These are phyloP conservation scores for Anas capensis DNA, from an alignment of 2,797 vertebrate species.

Conservation along the genomic window DNA sequence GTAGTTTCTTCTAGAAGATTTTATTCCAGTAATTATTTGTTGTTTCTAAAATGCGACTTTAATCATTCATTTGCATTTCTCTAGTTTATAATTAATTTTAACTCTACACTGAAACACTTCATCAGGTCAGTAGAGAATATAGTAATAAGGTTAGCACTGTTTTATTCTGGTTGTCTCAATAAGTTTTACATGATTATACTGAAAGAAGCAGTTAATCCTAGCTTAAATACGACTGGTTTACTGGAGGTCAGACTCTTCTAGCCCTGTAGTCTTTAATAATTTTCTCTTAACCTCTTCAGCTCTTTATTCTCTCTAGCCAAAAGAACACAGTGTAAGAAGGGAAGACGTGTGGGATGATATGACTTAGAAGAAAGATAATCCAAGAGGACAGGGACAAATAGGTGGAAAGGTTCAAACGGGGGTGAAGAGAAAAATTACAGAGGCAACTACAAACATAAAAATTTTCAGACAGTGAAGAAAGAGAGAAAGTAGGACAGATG, in stretches of 20 bases:
- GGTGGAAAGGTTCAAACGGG: background rate
- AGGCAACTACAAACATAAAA: background rate
- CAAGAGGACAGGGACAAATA: background rate
- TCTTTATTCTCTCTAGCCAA: background rate
- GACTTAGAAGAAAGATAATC: background rate
- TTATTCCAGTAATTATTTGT: background rate
- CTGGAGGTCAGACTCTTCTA: background rate
- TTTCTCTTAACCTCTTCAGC: conserved; percentile 20
- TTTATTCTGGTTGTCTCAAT: background rate
- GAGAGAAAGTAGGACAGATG: background rate
- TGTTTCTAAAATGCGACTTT: background rate
- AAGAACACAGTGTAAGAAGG: background rate
- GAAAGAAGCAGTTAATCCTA: conserved; percentile 31
- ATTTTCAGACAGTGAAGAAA: background rate
- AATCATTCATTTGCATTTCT: background rate
- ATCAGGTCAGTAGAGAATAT: background rate
- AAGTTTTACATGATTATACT: conserved; percentile 51
- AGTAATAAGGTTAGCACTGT: background rate
- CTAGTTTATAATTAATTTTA: background rate
- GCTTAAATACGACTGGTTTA: conserved; percentile 31
- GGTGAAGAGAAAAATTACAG: background rate
- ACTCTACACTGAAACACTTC: background rate
- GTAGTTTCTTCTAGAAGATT: background rate
- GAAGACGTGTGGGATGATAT: background rate
- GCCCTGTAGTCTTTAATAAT: background rate